Evolutionary conservation across 2,797 vertebrate genomes (phyloP), one percentile per base, ranked within the genome.

Genomic region (Huso huso): DNA sequence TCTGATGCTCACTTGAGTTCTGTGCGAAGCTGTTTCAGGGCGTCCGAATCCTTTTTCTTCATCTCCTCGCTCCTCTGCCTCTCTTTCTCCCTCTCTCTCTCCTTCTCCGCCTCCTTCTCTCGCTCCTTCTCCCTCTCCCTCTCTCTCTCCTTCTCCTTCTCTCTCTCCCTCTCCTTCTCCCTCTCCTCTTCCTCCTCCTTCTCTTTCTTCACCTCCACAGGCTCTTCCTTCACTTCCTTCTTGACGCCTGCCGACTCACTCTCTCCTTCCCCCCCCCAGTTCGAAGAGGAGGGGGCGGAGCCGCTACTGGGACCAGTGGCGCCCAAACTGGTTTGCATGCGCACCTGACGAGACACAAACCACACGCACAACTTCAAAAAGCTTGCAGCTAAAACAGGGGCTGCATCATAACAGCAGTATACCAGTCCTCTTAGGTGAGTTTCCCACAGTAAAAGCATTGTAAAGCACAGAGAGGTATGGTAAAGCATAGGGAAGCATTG

Each of bases 131-230:
- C 18, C 18, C 23, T 5, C 5, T 23, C 10, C 50, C 55, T 51
- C 8, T 62, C 63, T 6, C 1, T 51, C 18, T 5, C 13, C 6
- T 48, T 51, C 18, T 5, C 13, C 6, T 48, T 49, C 7, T 5
- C 7, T 0, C 4, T 0, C 1, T 10, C 1, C 6, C 65, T 10
- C 6, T 0, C 8, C 63, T 0, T 8, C 51, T 60, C 58, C 4
- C 10, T 0, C 0, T 0, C 64, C 8, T 9, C 10, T 64, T 1
- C 8, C 18, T 10, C 3, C 62, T 6, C 12, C 12, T 59, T 23
- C 62, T 7, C 48, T 13, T 13, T 12, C 2, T 5, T 15, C 37
- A 64, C 71, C 52, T 64, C 61, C 6, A 18, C 48, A 48, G n/a
- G 57, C 5, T 11, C 23, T 23, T 49, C 55, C 70, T 48, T 66